These are phyloP conservation scores for Pseudomyrmex gracilis DNA, from an alignment of 1,140 invertebrate species.

Conservation along the genomic window DNA sequence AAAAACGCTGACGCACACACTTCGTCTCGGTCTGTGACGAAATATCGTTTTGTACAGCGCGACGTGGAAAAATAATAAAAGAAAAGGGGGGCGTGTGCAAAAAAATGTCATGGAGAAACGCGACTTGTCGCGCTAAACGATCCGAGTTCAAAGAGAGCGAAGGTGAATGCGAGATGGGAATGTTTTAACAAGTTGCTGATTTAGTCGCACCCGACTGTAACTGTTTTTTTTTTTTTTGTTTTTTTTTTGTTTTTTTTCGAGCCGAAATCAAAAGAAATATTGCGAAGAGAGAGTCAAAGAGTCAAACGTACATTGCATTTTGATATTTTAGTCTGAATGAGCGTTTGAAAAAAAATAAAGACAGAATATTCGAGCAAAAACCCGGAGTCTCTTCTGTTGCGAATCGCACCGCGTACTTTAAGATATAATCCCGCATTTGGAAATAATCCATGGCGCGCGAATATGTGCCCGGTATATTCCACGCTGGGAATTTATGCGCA, in stretches of 20 bases:
- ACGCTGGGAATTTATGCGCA: slow-evolving; percentile 6
- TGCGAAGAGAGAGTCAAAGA: too few relatives aligned
- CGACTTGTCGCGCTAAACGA: slow-evolving; percentile 14
- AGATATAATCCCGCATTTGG: slow-evolving; percentile 18
- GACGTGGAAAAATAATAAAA: neutral
- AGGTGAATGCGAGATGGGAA: neutral
- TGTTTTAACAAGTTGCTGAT: slow-evolving; percentile 20
- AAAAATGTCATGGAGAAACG: slow-evolving; percentile 40
- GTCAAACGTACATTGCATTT: neutral
- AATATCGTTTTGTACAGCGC: slow-evolving; percentile 60
- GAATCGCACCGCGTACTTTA: neutral
- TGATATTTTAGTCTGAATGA: neutral
- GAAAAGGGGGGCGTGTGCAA: neutral
- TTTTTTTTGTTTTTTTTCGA: neutral
- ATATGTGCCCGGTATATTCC: slow-evolving; percentile 5
- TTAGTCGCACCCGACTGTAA: neutral
- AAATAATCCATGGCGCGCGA: slow-evolving; percentile 28
- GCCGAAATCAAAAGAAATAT: too few relatives aligned
- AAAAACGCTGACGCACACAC: slow-evolving; percentile 49
- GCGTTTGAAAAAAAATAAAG: neutral
- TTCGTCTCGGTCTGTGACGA: slow-evolving; percentile 17
- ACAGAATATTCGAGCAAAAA: too few relatives aligned
- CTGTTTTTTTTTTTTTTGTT: too few relatives aligned
- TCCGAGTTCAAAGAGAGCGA: neutral
- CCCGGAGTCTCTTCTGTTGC: too few relatives aligned